These are phyloP conservation scores for Melanaphis sacchari DNA, from an alignment of 1,140 invertebrate species.

Conservation along the genomic window DNA sequence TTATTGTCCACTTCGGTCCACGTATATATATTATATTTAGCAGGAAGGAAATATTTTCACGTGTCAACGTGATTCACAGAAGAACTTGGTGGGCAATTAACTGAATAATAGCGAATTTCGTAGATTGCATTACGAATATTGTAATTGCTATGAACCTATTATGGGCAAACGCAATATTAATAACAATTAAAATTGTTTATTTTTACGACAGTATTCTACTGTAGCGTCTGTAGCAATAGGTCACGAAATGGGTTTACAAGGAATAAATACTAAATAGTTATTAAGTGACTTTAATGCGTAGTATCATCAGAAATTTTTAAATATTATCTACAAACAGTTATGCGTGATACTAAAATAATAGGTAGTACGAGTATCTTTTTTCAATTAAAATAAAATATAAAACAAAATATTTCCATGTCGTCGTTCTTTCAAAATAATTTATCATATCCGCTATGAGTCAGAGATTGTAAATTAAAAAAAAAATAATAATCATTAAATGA, in stretches of 20 bases:
- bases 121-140: background rate
- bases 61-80: background rate
- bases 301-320: background rate
- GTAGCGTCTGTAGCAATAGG: background rate
- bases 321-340: background rate
- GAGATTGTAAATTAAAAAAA: background rate
- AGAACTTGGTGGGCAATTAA: background rate
- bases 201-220: background rate
- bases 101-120: background rate
- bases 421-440: background rate
- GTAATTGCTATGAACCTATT: background rate
- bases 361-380: background rate
- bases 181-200: background rate
- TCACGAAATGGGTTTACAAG: background rate
- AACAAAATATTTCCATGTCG: background rate
- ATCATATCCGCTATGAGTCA: background rate
- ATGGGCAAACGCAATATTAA: background rate
- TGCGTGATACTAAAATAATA: background rate
- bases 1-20: background rate
- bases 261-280: background rate
- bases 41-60: slow-evolving; percentile 19
- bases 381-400: background rate
- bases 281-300: slow-evolving; percentile 1
- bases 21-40: background rate
- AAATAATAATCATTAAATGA: background rate